Conservation (phyloP, 2,113 vertebrate species). For the Sebastes fasciatus region DNA sequence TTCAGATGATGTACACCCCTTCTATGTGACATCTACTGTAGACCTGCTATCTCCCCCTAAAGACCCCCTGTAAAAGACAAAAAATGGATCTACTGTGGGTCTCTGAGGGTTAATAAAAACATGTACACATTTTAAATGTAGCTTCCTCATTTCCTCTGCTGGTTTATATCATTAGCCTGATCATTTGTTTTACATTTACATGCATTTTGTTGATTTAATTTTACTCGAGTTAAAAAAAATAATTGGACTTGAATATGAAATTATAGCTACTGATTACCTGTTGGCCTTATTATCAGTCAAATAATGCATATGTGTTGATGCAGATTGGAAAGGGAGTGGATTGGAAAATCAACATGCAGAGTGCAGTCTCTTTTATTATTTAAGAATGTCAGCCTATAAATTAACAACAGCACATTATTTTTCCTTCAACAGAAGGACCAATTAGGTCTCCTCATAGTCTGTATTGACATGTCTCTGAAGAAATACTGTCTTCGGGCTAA, state of each 20-base stretch:
- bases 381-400: neutral
- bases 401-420: neutral
- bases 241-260: neutral
- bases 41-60: too few species aligned
- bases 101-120: neutral
- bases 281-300: neutral
- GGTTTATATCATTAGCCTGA: neutral
- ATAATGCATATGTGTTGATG: too few species aligned
- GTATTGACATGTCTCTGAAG: constrained; percentile 21
- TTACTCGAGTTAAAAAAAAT: neutral
- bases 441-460: neutral
- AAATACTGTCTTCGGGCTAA: constrained; percentile 14
- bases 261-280: too few species aligned
- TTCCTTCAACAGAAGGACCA: neutral
- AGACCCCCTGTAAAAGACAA: too few species aligned
- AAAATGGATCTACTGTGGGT: too few species aligned
- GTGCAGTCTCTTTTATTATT: neutral
- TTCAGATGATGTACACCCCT: too few species aligned
- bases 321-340: neutral
- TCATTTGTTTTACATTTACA: neutral
- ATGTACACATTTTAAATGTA: neutral
- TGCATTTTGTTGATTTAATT: neutral
- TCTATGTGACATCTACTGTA: too few species aligned
- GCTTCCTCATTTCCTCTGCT: neutral
- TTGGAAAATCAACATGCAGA: neutral